A percentile compares a stretch with the other conserved stretches of the same genome.
These are phyloP conservation scores for Pimpla rufipes DNA, from an alignment of 2,888 invertebrate genomes.

Conservation along the genomic window DNA sequence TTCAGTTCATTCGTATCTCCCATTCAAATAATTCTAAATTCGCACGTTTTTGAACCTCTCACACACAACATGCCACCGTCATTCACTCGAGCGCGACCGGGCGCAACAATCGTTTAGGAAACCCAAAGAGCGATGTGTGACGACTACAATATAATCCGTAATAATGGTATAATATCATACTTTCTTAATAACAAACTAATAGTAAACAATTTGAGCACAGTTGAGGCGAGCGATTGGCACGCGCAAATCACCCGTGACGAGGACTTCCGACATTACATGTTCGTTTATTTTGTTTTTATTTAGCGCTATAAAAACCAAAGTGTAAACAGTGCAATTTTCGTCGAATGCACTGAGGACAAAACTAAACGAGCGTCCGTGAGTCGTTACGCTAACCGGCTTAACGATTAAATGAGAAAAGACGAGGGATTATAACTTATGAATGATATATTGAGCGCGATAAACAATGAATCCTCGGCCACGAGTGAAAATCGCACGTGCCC, in stretches of 20 bases:
- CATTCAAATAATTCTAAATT: constrained; percentile 60
- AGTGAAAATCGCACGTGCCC: constrained; percentile 41
- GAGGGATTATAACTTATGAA: constrained; percentile 3
- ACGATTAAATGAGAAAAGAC: constrained; percentile 22
- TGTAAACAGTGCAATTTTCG: constrained; percentile 10
- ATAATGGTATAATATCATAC: constrained; percentile 71
- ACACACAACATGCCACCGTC: constrained; percentile 27
- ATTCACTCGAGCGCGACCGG: constrained; percentile 60
- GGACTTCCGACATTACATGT: constrained; percentile 26
- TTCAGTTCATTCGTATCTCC: constrained; percentile 49
- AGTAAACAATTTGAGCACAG: constrained; percentile 84
- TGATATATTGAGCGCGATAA: constrained; percentile 37
- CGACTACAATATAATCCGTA: constrained; percentile 70
- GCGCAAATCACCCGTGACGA: constrained; percentile 25
- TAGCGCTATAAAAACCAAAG: constrained; percentile 17
- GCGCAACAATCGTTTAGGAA: constrained; percentile 67
- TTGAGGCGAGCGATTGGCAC: constrained; percentile 74
- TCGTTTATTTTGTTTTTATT: constrained; percentile 23
- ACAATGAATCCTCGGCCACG: constrained; percentile 42
- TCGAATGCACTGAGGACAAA: constrained; percentile 18
- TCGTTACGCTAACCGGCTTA: neutral
- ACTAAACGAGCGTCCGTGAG: constrained; percentile 6
- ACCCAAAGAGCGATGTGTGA: constrained; percentile 67
- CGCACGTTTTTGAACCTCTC: constrained; percentile 38
- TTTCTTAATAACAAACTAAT: constrained; percentile 79